phyloP scores from a whole-genome alignment of 2,888 invertebrate genomes.

The Macrosoma leucophasiata region DNA sequence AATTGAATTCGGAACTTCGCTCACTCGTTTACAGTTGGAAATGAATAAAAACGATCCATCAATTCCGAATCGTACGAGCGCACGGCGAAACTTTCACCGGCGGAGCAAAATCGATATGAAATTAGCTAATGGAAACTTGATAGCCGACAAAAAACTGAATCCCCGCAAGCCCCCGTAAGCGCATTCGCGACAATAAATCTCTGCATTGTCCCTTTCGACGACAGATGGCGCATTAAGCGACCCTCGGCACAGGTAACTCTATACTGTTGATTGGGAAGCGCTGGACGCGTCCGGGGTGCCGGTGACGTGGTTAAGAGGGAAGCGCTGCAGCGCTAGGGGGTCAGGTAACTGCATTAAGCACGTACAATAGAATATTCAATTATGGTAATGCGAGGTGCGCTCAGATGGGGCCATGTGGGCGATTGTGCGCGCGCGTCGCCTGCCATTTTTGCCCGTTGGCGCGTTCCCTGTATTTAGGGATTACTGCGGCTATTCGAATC shows the following conservation, averaged over 20 bases:
- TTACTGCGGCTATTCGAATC: constrained; percentile 43
- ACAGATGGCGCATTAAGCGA: constrained; percentile 57
- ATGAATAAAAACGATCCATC: constrained; percentile 69
- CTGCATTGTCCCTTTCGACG: constrained; percentile 53
- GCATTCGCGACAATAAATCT: constrained; percentile 67
- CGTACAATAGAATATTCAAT: constrained; percentile 64
- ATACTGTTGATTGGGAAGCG: constrained; percentile 41
- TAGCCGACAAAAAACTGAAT: constrained; percentile 65
- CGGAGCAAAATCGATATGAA: constrained; percentile 57
- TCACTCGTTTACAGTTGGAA: constrained; percentile 49
- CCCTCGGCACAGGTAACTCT: constrained; percentile 59
- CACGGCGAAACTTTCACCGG: constrained; percentile 49
- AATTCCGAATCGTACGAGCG: constrained; percentile 47
- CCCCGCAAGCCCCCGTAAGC: constrained; percentile 57
- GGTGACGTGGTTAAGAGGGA: constrained; percentile 16
- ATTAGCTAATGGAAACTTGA: constrained; percentile 76
- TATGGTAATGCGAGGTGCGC: constrained; percentile 49
- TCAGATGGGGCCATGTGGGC: constrained; percentile 49
- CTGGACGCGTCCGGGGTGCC: constrained; percentile 22
- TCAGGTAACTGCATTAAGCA: constrained; percentile 58
- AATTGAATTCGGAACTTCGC: constrained; percentile 54
- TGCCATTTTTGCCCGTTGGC: constrained; percentile 38
- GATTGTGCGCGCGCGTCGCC: constrained; percentile 50
- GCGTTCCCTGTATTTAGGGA: constrained; percentile 33
- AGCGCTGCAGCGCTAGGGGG: constrained; percentile 34